Evolutionary conservation across 2,797 vertebrate genomes (phyloP), one percentile per base, ranked within the genome.

Genomic region (Amniataba percoides): DNA sequence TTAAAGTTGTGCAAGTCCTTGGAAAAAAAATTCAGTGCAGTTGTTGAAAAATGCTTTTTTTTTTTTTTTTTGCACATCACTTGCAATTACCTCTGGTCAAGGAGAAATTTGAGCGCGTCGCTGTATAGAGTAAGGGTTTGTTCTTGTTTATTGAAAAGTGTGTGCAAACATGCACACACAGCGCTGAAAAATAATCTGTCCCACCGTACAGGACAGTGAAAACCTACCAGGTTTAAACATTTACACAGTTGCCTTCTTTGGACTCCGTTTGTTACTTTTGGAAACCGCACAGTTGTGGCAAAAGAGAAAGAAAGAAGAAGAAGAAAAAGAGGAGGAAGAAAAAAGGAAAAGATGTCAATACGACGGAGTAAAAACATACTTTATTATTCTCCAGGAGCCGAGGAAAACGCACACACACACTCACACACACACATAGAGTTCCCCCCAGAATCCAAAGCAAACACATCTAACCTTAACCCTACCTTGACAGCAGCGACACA

Each of bases 201-300:
- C 19, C 45, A 9, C 27, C 53, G 56, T 36, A 23, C 59, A 46
- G 53, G n/a, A 66, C 3, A 19, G 53, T 25, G 61, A 75, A 58
- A 74, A 55, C 63, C 11, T 43, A 53, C 75, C 64, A 67, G 74
- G 52, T 82, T 89, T 77, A 82, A 88, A 81, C 66, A 88, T 91
- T 90, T 89, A 86, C 78, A 78, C 84, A 63, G 83, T 73, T 46
- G 68, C 23, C 62, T 85, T 75, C 71, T 82, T 84, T 82, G 63
- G 66, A 65, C 69, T 84, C 55, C n/a, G 77, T 93, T 80, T 86
- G 89, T 90, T 93, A 68, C 77, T 85, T 71, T 87, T 92, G 88
- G 90, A 93, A 84, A 64, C 52, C 5, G 0, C 73, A 75, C 65
- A 58, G 57, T 61, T 85, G 87, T 80, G 83, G 88, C 71, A 71